Percentiles rank a stretch among this genome's conserved stretches.
phyloP scores from a whole-genome alignment of 2,888 invertebrate genomes.

The Leptinotarsa rubiginosa region DNA sequence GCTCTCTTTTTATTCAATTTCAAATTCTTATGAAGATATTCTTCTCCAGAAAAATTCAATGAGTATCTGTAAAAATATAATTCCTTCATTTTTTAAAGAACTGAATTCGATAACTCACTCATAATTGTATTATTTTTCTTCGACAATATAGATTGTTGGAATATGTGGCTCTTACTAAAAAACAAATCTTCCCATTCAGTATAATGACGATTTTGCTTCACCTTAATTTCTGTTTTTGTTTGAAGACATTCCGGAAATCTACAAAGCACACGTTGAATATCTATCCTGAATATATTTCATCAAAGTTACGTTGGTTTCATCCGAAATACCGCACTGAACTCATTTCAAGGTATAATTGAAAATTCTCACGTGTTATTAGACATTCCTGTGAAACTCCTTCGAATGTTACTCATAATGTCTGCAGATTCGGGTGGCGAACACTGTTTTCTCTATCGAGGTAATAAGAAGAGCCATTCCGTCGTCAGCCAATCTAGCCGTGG shows the following conservation, averaged over 20 bases:
- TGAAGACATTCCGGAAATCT: too few relatives aligned
- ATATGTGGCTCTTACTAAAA: too few relatives aligned
- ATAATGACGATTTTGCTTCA: too few relatives aligned
- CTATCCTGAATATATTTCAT: neutral
- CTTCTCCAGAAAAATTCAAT: too few relatives aligned
- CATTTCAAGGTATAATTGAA: conserved; percentile 10
- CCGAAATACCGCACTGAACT: neutral
- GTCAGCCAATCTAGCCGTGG: conserved; percentile 48
- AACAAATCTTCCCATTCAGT: too few relatives aligned
- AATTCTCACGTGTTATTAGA: neutral
- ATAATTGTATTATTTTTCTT: neutral
- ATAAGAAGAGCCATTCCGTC: conserved; percentile 42
- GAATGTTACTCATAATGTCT: conserved; percentile 32
- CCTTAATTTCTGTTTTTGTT: too few relatives aligned
- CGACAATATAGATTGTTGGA: neutral
- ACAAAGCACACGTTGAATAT: too few relatives aligned
- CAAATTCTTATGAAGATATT: too few relatives aligned
- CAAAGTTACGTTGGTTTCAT: neutral
- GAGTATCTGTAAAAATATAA: too few relatives aligned
- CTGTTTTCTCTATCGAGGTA: conserved; percentile 42
- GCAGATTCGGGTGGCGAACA: conserved; percentile 33
- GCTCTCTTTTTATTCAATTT: too few relatives aligned
- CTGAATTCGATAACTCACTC: neutral
- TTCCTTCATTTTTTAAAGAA: neutral
- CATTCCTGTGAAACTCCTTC: conserved; percentile 4